These are phyloP conservation scores for Pteropus alecto DNA, from an alignment of 2,113 vertebrate genomes.

Conservation along the genomic window DNA sequence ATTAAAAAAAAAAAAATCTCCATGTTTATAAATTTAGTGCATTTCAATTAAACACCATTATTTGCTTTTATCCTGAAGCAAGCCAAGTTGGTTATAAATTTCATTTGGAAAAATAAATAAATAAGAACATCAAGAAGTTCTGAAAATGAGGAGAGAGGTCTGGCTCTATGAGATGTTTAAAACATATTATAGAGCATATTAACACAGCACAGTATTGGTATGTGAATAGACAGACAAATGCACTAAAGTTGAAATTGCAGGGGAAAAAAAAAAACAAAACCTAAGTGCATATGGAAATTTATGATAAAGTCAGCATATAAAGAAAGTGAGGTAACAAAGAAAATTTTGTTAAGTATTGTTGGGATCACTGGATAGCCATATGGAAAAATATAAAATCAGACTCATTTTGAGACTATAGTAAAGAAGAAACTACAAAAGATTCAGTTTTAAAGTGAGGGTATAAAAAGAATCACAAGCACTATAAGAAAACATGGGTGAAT, in stretches of 20 bases:
- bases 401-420: neutral
- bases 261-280: neutral
- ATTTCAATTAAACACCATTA: neutral
- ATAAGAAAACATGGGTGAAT: neutral
- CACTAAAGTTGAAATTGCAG: neutral
- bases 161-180: neutral
- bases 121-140: neutral
- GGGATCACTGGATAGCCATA: neutral
- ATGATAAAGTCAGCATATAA: neutral
- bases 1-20: neutral
- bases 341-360: neutral
- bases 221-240: neutral
- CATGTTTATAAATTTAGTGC: neutral
- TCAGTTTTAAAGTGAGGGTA: neutral
- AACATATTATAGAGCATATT: neutral
- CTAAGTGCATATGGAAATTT: neutral
- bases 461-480: neutral
- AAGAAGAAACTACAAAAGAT: neutral
- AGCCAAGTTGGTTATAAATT: neutral
- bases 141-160: neutral
- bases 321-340: neutral
- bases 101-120: neutral
- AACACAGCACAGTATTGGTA: neutral
- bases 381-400: neutral
- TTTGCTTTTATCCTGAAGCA: neutral